Evolutionary conservation across 1,140 invertebrate species (phyloP).

Genomic region (Phenacoccus solenopsis): DNA sequence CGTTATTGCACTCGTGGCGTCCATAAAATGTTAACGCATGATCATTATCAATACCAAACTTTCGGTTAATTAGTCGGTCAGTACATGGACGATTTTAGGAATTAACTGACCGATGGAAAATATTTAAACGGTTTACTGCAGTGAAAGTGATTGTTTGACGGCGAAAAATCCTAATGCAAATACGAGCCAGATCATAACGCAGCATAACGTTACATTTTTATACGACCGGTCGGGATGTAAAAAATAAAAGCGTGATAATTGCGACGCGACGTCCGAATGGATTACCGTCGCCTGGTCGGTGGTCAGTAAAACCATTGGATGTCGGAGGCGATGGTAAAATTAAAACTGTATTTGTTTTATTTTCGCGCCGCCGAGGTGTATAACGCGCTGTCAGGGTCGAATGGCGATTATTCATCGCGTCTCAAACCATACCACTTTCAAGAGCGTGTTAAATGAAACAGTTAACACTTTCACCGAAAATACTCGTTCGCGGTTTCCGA

Average conservation of each 20-base stretch:
- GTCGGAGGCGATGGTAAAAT: too few relatives aligned
- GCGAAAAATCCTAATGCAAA: neutral
- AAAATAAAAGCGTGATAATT: neutral
- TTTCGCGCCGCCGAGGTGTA: too few relatives aligned
- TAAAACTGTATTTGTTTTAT: too few relatives aligned
- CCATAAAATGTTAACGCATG: constrained; percentile 3
- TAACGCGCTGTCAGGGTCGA: too few relatives aligned
- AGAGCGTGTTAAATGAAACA: neutral
- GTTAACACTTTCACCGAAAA: neutral
- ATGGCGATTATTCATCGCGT: too few relatives aligned
- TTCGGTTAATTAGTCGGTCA: neutral
- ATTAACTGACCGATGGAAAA: neutral
- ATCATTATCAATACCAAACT: constrained; percentile 3
- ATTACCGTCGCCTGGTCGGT: too few relatives aligned
- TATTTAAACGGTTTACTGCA: neutral
- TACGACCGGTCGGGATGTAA: neutral
- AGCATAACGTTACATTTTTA: neutral
- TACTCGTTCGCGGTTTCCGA: neutral
- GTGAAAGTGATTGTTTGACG: neutral
- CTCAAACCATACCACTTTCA: neutral
- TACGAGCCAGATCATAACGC: neutral
- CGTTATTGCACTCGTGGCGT: neutral
- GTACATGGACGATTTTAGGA: neutral
- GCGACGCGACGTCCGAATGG: neutral
- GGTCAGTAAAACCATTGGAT: too few relatives aligned